These are phyloP conservation scores for Microtus pennsylvanicus DNA, from an alignment of 2,113 vertebrate species.

Conservation along the genomic window DNA sequence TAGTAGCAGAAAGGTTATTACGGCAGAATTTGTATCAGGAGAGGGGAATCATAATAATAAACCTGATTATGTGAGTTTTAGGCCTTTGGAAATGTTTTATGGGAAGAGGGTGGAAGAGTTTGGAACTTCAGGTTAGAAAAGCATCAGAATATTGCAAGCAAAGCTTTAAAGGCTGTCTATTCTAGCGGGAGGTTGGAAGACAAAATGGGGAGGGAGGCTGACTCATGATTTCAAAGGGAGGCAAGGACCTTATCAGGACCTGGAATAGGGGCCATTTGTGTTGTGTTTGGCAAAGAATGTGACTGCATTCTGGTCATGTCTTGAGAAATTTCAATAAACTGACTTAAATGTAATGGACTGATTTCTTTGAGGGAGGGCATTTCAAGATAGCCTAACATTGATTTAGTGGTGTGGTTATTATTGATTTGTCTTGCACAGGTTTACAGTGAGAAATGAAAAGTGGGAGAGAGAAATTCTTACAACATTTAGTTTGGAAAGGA, in stretches of 20 bases:
- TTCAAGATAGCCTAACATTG: neutral
- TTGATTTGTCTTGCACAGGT: neutral
- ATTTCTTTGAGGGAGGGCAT: neutral
- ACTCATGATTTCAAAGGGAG: neutral
- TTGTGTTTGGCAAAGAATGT: neutral
- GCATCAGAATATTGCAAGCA: neutral
- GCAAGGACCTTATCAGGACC: neutral
- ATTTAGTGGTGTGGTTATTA: neutral
- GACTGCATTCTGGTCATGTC: neutral
- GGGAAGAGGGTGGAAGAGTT: neutral
- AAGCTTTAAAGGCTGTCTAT: neutral
- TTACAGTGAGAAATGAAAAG: neutral
- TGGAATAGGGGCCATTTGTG: neutral
- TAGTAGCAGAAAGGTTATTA: neutral
- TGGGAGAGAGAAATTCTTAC: neutral
- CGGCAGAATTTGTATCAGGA: too few relatives aligned
- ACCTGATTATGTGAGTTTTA: neutral
- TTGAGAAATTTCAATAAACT: neutral
- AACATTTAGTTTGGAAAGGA: neutral
- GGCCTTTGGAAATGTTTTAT: neutral
- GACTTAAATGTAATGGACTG: neutral
- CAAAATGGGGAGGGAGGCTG: neutral
- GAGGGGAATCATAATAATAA: neutral
- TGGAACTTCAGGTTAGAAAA: neutral
- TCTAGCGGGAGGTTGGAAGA: neutral